A percentile compares a stretch with the other conserved stretches of the same genome.
Conservation (phyloP, 2,888 invertebrate species). For the Limulus polyphemus region DNA sequence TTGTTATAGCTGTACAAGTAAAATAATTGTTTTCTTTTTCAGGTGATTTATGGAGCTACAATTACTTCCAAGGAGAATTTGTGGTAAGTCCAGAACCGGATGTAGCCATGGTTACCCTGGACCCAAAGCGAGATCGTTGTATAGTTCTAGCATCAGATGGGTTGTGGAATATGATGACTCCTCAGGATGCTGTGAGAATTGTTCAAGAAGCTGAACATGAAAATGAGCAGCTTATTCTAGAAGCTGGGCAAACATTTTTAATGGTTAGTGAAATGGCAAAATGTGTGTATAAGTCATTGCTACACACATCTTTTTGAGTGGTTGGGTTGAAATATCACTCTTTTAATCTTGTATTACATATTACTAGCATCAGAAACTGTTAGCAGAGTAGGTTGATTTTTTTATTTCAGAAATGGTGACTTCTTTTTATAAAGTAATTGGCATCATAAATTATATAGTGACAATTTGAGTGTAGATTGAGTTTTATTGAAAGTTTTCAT, state of each 20-base stretch:
- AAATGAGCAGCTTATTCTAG: conserved; percentile 45
- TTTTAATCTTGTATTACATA: not conserved
- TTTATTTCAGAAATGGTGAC: no score
- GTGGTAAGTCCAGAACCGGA: conserved; percentile 98
- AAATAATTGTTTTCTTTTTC: conserved; percentile 18
- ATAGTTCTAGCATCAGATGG: conserved; percentile 94
- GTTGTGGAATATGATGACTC: conserved; percentile 84
- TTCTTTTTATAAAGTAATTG: no score
- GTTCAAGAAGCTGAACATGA: conserved; percentile 69
- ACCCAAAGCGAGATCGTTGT: conserved; percentile 60
- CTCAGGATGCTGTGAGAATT: conserved; percentile 67
- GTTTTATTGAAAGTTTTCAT: no score
- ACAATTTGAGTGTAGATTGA: no score
- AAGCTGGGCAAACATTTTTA: conserved; percentile 12
- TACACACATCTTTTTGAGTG: not conserved
- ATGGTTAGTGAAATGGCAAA: conserved; percentile 7
- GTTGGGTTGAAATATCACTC: not conserved
- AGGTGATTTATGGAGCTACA: conserved; percentile 96
- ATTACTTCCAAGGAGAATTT: conserved; percentile 75
- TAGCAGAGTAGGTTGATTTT: no score
- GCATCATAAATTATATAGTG: no score
- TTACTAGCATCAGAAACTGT: no score
- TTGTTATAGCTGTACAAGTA: no score
- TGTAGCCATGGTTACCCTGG: conserved; percentile 69
- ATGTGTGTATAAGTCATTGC: not conserved